Evolutionary conservation across 1,140 invertebrate genomes (phyloP).

Genomic region (Heliconius hermathena): DNA sequence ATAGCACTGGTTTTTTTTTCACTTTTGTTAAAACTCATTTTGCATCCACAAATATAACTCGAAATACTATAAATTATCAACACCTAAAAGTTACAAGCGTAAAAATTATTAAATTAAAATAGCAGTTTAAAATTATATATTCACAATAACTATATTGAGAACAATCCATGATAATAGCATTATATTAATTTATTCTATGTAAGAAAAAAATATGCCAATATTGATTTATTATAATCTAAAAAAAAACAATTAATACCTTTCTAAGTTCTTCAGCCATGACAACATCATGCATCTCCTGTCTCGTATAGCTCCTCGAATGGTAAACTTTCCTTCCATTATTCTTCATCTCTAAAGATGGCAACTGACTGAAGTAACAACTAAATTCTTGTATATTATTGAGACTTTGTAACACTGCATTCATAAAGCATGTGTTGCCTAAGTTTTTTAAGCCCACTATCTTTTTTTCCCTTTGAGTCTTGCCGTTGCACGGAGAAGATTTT

Average conservation of each 20-base stretch:
- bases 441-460: slow-evolving; percentile 91
- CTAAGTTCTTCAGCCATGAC: slow-evolving; percentile 90
- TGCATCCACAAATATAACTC: too few species aligned
- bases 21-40: too few species aligned
- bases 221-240: too few species aligned
- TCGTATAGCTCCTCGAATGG: slow-evolving; percentile 84
- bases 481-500: slow-evolving; percentile 68
- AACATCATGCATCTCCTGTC: slow-evolving; percentile 84
- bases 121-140: too few species aligned
- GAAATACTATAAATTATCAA: too few species aligned
- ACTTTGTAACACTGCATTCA: slow-evolving; percentile 94
- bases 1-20: too few species aligned
- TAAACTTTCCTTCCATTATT: slow-evolving; percentile 84
- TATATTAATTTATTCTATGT: too few species aligned
- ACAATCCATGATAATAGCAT: too few species aligned
- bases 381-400: slow-evolving; percentile 94
- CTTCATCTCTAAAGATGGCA: slow-evolving; percentile 87
- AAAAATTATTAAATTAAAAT: too few species aligned
- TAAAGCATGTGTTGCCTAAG: slow-evolving; percentile 94
- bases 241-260: slow-evolving; percentile 78
- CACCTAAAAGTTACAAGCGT: too few species aligned
- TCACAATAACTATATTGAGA: too few species aligned
- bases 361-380: slow-evolving; percentile 90
- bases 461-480: slow-evolving; percentile 81
- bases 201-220: too few species aligned